Evolutionary conservation across 2,888 invertebrate species (phyloP).

Genomic region (Drosophila anceps): DNA sequence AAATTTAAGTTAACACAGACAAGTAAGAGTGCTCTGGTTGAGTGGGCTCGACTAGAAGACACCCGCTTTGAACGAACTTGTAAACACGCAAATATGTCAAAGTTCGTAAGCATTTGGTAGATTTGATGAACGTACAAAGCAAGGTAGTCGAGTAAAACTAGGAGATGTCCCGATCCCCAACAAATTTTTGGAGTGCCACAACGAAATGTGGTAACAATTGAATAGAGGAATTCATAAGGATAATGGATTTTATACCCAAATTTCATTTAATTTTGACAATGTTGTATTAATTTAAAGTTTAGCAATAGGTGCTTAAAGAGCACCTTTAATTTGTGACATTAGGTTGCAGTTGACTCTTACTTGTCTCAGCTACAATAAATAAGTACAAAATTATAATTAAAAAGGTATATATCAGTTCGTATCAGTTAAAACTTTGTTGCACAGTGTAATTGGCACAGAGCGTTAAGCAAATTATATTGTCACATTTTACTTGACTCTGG

Average conservation of each 20-base stretch:
- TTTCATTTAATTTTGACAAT: no score
- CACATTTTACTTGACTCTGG: conserved; percentile 66
- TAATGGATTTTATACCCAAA: no score
- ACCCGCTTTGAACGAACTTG: no score
- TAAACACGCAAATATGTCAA: no score
- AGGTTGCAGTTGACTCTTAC: background rate
- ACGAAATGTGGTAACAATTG: no score
- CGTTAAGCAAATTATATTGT: conserved; percentile 57
- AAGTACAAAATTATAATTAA: background rate
- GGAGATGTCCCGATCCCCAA: no score
- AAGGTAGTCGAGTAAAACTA: background rate
- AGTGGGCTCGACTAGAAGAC: no score
- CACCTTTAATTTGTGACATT: background rate
- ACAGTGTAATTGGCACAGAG: conserved; percentile 45
- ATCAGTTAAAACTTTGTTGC: conserved; percentile 33
- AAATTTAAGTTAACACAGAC: background rate
- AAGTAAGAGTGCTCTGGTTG: background rate
- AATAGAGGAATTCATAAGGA: no score
- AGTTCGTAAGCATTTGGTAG: no score
- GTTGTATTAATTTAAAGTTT: background rate
- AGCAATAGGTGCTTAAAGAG: background rate
- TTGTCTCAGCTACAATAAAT: background rate
- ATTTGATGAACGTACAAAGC: background rate
- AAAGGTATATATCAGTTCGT: conserved; percentile 11
- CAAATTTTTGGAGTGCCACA: no score